Evolutionary conservation across 2,113 vertebrate species (phyloP).

Genomic region (Meles meles): DNA sequence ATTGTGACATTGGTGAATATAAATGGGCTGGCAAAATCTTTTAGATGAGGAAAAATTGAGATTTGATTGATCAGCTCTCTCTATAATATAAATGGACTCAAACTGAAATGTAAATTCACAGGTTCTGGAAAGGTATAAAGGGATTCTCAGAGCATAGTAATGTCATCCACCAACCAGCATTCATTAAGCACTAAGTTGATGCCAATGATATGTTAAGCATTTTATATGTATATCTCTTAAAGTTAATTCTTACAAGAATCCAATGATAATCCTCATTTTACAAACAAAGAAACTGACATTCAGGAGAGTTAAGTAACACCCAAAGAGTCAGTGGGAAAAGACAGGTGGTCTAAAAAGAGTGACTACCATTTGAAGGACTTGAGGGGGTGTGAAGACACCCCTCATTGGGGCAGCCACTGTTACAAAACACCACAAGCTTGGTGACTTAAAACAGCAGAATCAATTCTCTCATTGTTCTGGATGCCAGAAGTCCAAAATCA

Average conservation of each 20-base stretch:
- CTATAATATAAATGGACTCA: slow-evolving; percentile 37
- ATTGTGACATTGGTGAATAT: slow-evolving; percentile 60
- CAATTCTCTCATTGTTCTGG: background rate
- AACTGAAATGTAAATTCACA: slow-evolving; percentile 60
- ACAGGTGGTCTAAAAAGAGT: background rate
- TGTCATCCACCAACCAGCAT: slow-evolving; percentile 23
- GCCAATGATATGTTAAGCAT: background rate
- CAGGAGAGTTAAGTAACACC: background rate
- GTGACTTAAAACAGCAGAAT: background rate
- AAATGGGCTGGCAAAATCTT: slow-evolving; percentile 62
- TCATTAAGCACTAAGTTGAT: slow-evolving; percentile 30
- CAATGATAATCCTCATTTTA: background rate
- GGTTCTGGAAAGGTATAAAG: slow-evolving; percentile 39
- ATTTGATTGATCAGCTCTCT: slow-evolving; percentile 63
- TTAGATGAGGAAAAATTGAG: slow-evolving; percentile 62
- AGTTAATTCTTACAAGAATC: background rate
- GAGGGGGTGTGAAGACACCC: background rate
- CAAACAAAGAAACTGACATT: background rate
- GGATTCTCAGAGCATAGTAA: slow-evolving; percentile 13
- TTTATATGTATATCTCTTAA: background rate
- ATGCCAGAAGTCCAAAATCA: background rate
- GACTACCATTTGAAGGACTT: background rate
- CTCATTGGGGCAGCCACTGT: background rate
- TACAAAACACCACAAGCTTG: background rate
- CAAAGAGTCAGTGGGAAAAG: background rate